Base-by-base conservation (phyloP, 2,113 vertebrate species). In the Syngnathus scovelli region DNA sequence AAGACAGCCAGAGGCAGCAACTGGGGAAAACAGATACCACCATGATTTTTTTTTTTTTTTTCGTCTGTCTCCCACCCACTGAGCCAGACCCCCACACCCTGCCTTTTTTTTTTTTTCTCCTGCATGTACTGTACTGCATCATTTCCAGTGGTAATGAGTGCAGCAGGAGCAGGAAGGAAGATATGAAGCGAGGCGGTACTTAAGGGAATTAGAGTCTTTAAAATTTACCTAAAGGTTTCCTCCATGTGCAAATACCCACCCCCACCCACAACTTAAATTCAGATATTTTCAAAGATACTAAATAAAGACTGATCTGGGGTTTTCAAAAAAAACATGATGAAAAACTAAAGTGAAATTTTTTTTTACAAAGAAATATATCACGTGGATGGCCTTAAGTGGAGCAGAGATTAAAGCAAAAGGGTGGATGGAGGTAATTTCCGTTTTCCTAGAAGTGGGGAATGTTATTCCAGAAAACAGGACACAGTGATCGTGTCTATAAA, bases 101-200 rank as follows among this genome's bases (percentile, higher is more conserved):
- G n/a, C 13, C 41, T 43, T n/a, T 66, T 61, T 54, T n/a, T 2
- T 15, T 62, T 41, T 39, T 3, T 23, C 64, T 61, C 49, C 67
- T 76, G 66, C 51, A 78, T 76, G 74, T 77, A 75, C 80, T 81
- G 83, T 78, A 75, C 81, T 78, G 84, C 85, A 83, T 85, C 79
- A 82, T 86, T 78, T 87, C 78, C 68, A 85, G 63, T 78, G 73
- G 81, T 88, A 85, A 85, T 86, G 84, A 87, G 81, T 83, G 81
- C 74, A 83, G 75, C 75, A 80, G 71, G 74, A 85, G 80, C 80
- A 81, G 55, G 18, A 49, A 74, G 64, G 66, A 74, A 71, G 78
- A 61, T 71, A 67, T 69, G 55, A 62, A 79, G 73, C 68, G 54
- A 69, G 70, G 64, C 74, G 66, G 66, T 76, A 81, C 80, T 83